phyloP scores from a whole-genome alignment of 1,140 invertebrate species.

The Hyposmocoma kahamanoa region DNA sequence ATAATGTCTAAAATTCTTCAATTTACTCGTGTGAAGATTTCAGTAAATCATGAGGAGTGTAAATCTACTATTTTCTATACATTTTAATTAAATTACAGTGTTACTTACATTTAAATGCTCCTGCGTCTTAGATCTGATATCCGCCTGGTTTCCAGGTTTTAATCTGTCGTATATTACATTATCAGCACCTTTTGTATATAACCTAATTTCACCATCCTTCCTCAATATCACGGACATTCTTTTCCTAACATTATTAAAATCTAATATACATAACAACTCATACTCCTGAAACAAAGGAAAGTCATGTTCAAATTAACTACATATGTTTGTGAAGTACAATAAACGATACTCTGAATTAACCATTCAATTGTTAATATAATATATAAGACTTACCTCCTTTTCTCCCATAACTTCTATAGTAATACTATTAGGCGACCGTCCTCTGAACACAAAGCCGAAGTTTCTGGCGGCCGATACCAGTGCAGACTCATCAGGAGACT shows the following conservation, averaged over 20 bases:
- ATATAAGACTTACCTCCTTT: constrained; percentile 77
- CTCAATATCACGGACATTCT: constrained; percentile 98
- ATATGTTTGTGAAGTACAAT: too few species aligned
- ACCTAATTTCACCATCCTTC: constrained; percentile 87
- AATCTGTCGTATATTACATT: constrained; percentile 97
- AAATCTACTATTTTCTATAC: too few species aligned
- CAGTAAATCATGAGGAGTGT: too few species aligned
- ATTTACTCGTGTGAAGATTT: too few species aligned
- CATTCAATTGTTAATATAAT: too few species aligned
- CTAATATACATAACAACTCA: constrained; percentile 96
- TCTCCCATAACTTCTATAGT: constrained; percentile 92
- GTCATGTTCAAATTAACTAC: too few species aligned
- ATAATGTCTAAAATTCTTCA: too few species aligned
- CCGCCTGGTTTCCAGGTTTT: constrained; percentile 79
- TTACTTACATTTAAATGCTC: constrained; percentile 95
- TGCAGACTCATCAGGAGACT: constrained; percentile 98
- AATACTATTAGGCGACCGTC: constrained; percentile 93
- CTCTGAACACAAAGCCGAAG: constrained; percentile 98
- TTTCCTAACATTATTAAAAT: constrained; percentile 99
- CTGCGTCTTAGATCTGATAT: constrained; percentile 87
- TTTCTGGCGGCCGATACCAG: constrained; percentile 97
- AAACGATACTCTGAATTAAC: too few species aligned
- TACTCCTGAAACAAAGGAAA: constrained; percentile 73
- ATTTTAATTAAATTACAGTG: too few species aligned
- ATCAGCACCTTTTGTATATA: constrained; percentile 99